Base-by-base conservation (phyloP, 1,140 invertebrate species). In the Drosophila nikananu region DNA sequence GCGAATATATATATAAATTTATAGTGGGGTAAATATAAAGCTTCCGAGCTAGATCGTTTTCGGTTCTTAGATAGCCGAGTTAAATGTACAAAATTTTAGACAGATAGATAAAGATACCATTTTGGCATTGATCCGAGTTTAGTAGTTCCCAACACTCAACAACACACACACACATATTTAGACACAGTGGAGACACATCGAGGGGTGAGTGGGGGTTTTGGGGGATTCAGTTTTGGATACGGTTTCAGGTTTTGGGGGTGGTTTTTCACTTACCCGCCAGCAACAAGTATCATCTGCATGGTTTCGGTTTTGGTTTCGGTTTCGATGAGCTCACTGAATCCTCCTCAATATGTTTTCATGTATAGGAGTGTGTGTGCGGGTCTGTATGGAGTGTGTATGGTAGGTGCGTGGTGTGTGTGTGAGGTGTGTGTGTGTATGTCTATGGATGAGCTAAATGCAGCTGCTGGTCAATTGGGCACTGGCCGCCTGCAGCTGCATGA, bases 281-380 rank as follows among this genome's bases (percentile, higher is more conserved):
- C 92, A 92, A 93, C 92, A 91, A 93, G 90, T 82, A 93, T 93
- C 92, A 93, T 93, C 92, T 93, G 92, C 92, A 93, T 93, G 76
- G 86, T 54, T 37, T 63, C 58, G n/a, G 57, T 65, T 62, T 64
- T 35, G 67, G 41, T 65, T 60, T 48, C 55, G 9, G 12, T 61
- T 64, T 64, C 66, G 68, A 61, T 73, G 68, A 73, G 70, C 70
- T 72, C 68, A 73, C 68, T 61, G 71, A 52, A 52, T 73, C 68
- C 67, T 30, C 25, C 35, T 48, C 66, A 67, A 60, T 57, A 39
- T 72, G 41, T 51, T 35, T 41, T 27, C 21, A 62, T 48, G 21
- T 32, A 30, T 30, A 44, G 46, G 21, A 6, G 35, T 51, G 37
- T 44, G 30, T 46, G 19, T 32, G 10, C 8, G 30, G 46, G 37